phyloP scores from a whole-genome alignment of 1,140 invertebrate genomes.

The Heterodera carotae region DNA sequence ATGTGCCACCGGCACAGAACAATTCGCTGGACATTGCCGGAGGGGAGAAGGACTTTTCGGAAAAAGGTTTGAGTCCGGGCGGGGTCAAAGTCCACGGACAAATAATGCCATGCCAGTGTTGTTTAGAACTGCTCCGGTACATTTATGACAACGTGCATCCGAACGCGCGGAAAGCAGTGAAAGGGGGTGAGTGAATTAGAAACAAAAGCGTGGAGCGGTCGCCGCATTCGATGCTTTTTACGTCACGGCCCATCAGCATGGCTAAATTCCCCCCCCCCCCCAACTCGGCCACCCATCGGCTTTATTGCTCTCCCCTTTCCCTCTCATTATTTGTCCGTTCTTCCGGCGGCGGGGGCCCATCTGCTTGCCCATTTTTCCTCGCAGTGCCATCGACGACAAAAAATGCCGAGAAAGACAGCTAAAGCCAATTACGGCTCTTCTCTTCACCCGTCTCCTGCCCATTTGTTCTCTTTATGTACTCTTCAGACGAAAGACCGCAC shows the following conservation, averaged over 20 bases:
- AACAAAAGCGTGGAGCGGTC: neutral
- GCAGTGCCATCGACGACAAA: constrained; percentile 10
- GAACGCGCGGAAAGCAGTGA: neutral
- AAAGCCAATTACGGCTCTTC: constrained; percentile 9
- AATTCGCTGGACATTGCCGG: constrained; percentile 17
- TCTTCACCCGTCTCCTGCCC: neutral
- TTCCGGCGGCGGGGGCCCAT: neutral
- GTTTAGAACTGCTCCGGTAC: constrained; percentile 52
- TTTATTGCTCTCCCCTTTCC: neutral
- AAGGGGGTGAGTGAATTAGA: constrained; percentile 17
- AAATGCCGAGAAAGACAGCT: constrained; percentile 25
- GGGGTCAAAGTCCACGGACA: neutral
- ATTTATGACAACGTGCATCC: constrained; percentile 42
- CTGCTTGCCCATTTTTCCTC: neutral
- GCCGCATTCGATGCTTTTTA: neutral
- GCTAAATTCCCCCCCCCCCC: no score
- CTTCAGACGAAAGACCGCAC: neutral
- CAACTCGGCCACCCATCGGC: no score
- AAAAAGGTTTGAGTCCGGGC: constrained; percentile 41
- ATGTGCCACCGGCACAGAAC: constrained; percentile 25
- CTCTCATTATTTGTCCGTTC: neutral
- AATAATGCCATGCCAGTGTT: neutral
- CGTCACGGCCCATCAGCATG: no score
- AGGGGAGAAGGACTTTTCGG: constrained; percentile 45
- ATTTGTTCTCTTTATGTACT: constrained; percentile 18